Percentiles rank a stretch among this genome's conserved stretches.
phyloP scores from a whole-genome alignment of 2,113 vertebrate species.

The Ophthalmolycus amberensis region DNA sequence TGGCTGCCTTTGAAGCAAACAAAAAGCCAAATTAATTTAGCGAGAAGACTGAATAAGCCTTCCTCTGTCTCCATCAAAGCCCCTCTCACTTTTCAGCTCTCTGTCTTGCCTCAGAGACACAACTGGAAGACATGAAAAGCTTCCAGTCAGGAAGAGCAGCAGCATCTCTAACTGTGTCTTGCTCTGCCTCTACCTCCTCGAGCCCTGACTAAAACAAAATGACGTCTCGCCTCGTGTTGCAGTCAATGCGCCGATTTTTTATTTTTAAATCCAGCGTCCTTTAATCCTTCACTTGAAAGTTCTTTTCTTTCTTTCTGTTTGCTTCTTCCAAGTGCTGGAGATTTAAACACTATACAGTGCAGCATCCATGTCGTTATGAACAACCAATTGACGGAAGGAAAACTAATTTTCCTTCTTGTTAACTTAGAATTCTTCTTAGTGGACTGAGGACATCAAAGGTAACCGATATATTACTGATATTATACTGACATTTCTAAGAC shows the following conservation, averaged over 20 bases:
- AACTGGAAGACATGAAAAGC: slow-evolving; percentile 56
- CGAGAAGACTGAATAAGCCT: slow-evolving; percentile 18
- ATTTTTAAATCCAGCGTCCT: slow-evolving; percentile 41
- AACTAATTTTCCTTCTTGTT: not conserved
- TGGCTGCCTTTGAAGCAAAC: slow-evolving; percentile 21
- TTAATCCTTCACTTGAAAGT: slow-evolving; percentile 52
- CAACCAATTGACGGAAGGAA: not conserved
- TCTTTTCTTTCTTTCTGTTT: slow-evolving; percentile 5
- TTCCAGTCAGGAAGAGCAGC: slow-evolving; percentile 41
- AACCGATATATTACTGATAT: not conserved
- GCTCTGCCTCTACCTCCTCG: slow-evolving; percentile 35
- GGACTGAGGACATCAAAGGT: not conserved
- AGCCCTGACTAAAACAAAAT: slow-evolving; percentile 68
- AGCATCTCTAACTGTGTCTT: slow-evolving; percentile 32
- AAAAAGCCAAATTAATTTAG: slow-evolving; percentile 42
- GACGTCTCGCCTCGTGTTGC: slow-evolving; percentile 53
- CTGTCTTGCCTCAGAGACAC: slow-evolving; percentile 50
- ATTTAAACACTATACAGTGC: slow-evolving; percentile 15
- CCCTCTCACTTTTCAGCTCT: slow-evolving; percentile 26
- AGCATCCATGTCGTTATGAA: not conserved
- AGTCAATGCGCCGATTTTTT: slow-evolving; percentile 35
- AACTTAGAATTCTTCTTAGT: not conserved
- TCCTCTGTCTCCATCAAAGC: slow-evolving; percentile 55
- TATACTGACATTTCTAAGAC: not conserved
- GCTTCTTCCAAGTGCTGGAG: not conserved